Evolutionary conservation across 1,140 invertebrate genomes (phyloP).

Genomic region (Acyrthosiphon pisum): DNA sequence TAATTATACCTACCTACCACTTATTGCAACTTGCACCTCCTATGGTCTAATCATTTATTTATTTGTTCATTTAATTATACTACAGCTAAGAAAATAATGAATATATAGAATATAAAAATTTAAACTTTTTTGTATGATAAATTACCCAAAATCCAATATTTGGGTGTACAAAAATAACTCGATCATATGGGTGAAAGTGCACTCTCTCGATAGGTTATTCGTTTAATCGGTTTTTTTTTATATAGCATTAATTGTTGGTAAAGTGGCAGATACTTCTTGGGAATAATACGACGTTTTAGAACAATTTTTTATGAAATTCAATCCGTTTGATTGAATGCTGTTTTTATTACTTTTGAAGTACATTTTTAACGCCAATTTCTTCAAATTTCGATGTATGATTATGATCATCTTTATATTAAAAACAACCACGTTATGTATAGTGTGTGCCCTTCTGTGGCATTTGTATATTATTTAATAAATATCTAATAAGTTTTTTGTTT

Average conservation of each 20-base stretch:
- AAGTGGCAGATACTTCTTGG: not conserved
- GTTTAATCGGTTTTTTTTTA: not conserved
- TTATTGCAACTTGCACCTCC: not conserved
- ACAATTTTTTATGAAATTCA: no score
- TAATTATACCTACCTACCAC: not conserved
- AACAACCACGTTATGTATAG: no score
- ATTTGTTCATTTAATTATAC: not conserved
- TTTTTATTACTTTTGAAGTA: no score
- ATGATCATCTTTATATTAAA: no score
- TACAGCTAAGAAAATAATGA: not conserved
- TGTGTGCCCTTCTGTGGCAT: no score
- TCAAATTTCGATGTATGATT: no score
- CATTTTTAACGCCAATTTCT: no score
- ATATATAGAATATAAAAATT: not conserved
- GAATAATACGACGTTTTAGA: not conserved
- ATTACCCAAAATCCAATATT: not conserved
- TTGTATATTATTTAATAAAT: no score
- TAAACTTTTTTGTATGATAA: not conserved
- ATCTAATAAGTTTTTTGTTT: no score
- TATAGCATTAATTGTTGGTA: not conserved
- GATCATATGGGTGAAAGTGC: not conserved
- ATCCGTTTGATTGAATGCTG: no score
- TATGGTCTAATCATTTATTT: not conserved
- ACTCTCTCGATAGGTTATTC: not conserved
- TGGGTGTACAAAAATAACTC: not conserved